Evolutionary conservation across 92 coral and sea anemone genomes (phyloP).

Genomic region (Palythoa caribaeorum): DNA sequence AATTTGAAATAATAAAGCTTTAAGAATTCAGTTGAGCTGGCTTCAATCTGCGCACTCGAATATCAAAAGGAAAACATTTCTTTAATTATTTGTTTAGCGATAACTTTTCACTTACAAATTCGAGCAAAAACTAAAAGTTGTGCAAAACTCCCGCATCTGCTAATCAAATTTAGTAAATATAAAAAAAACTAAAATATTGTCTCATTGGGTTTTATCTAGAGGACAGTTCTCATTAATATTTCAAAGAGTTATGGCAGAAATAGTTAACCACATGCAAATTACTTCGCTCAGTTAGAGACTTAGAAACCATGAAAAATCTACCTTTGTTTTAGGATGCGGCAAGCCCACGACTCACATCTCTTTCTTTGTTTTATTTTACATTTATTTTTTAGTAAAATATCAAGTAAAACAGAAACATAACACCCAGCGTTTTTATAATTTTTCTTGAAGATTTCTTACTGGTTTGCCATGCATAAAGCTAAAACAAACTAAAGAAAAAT

Average conservation of each 20-base stretch:
- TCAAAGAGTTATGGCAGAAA: constrained; percentile 19
- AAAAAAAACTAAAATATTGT: not conserved
- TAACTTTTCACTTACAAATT: too few relatives aligned
- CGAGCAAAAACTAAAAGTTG: too few relatives aligned
- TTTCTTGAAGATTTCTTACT: too few relatives aligned
- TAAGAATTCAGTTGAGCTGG: not conserved
- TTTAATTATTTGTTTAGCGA: too few relatives aligned
- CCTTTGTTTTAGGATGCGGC: not conserved
- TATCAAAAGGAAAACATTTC: too few relatives aligned
- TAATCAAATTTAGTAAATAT: not conserved
- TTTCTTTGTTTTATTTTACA: not conserved
- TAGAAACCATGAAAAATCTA: constrained; percentile 9
- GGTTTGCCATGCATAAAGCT: too few relatives aligned
- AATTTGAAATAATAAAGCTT: not conserved
- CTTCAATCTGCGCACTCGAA: not conserved
- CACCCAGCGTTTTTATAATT: too few relatives aligned
- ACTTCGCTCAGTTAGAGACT: constrained; percentile 10
- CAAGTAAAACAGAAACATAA: too few relatives aligned
- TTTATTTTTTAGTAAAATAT: too few relatives aligned
- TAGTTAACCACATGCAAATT: constrained; percentile 17
- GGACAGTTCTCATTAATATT: constrained; percentile 26
- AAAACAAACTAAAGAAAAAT: too few relatives aligned
- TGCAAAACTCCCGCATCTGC: not conserved
- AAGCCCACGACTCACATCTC: not conserved
- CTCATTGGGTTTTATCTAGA: not conserved